Evolutionary conservation across 2,797 vertebrate genomes (phyloP), one percentile per base, ranked within the genome.

Genomic region (Vireo griseus): DNA sequence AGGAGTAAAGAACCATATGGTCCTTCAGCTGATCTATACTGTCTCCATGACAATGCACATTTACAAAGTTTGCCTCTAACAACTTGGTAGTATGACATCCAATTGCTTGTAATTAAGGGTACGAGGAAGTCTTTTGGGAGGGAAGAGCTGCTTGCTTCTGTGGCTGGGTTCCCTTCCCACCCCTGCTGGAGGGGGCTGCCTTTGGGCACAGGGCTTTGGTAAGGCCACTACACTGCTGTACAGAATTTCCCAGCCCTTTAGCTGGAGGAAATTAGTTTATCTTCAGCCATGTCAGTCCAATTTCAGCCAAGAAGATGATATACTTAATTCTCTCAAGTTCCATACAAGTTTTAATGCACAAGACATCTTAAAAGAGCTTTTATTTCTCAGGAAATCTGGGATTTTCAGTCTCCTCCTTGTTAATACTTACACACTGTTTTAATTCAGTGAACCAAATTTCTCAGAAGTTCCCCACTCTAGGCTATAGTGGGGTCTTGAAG

Each of bases 41-140:
- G 95, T 97, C 95, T 95, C 93, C 96, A 96, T 96, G 95, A 96
- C 94, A 95, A 96, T 97, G 95, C 91, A 93, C 92, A 96, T 97
- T 92, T 95, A 86, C 90, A 85, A 96, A 95, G 86, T 96, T 96
- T 91, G 59, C 76, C 90, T 78, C 79, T 50, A 58, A 95, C 94
- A 68, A 76, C 90, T 88, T 86, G 13, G 79, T 95, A 94, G 77
- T 90, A 79, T 66, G 88, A 72, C 66, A 63, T 86, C 69, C 79
- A 94, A 20, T 35, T 35, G 39, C 89, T 78, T 72, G 51, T 47
- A 77, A 69, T 57, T 11, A 50, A 67, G 39, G 69, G 51, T 48
- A 78, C 0, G 4, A 91, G 75, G n/a, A 52, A 78, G 48, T 18
- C 42, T 63, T 72, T 59, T 28, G 51, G 42, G 55, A 90, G 47